Evolutionary conservation across 1,140 invertebrate genomes (phyloP).

Genomic region (Eubasilissa regina): DNA sequence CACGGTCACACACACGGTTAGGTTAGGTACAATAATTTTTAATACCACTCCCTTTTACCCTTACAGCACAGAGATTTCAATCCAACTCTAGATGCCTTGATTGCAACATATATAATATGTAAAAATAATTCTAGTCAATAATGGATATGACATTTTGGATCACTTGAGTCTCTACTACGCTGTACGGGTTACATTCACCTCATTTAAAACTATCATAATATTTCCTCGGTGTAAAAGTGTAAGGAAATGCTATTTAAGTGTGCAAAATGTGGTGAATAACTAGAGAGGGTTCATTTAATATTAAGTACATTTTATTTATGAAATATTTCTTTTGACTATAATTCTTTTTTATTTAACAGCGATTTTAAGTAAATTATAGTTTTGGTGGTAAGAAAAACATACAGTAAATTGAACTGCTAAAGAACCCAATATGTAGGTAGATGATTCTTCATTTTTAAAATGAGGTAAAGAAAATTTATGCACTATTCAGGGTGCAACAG

Average conservation of each 20-base stretch:
- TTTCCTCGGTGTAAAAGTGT: slow-evolving; percentile 50
- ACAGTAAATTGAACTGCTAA: too few species aligned
- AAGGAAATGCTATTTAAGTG: slow-evolving; percentile 56
- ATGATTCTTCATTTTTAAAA: too few species aligned
- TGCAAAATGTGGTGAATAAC: slow-evolving; percentile 48
- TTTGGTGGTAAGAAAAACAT: too few species aligned
- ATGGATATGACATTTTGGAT: neutral
- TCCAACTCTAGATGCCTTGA: neutral
- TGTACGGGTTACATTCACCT: slow-evolving; percentile 43
- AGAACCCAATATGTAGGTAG: too few species aligned
- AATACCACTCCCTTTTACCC: slow-evolving; percentile 36
- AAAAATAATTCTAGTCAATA: neutral
- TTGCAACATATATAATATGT: neutral
- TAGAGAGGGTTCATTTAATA: slow-evolving; percentile 52
- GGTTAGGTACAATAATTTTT: slow-evolving; percentile 62
- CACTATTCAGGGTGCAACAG: too few species aligned
- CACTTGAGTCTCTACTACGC: neutral
- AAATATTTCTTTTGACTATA: slow-evolving; percentile 5
- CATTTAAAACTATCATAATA: slow-evolving; percentile 52
- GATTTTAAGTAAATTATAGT: too few species aligned
- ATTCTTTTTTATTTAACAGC: too few species aligned
- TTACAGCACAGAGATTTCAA: neutral
- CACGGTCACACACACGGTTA: slow-evolving; percentile 70
- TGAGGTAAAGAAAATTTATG: too few species aligned
- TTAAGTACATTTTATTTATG: slow-evolving; percentile 38